phyloP scores from a whole-genome alignment of 2,888 invertebrate species.

The Chalcis sispes region DNA sequence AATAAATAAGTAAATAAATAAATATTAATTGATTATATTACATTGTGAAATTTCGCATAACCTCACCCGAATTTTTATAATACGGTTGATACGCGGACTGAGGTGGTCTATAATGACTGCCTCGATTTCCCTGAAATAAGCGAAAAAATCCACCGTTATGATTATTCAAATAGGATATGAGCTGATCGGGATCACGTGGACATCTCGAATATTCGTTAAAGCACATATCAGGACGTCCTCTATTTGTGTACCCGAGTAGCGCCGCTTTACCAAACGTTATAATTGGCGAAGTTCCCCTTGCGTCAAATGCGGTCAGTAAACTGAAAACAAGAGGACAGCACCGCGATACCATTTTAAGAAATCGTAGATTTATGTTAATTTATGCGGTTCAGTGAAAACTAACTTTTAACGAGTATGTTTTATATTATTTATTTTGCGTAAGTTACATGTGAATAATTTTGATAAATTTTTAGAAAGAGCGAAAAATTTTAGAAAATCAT shows the following conservation, averaged over 20 bases:
- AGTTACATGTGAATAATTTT: no score
- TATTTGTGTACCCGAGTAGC: slow-evolving; percentile 84
- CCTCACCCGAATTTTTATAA: slow-evolving; percentile 32
- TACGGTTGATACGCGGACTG: slow-evolving; percentile 27
- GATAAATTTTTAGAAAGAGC: no score
- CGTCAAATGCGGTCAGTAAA: slow-evolving; percentile 78
- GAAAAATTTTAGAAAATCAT: no score
- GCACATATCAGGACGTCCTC: slow-evolving; percentile 80
- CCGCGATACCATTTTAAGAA: no score
- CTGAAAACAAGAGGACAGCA: no score
- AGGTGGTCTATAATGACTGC: slow-evolving; percentile 35
- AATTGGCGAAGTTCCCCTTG: slow-evolving; percentile 80
- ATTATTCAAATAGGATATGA: slow-evolving; percentile 88
- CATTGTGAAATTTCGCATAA: neutral
- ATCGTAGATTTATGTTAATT: no score
- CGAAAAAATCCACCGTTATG: slow-evolving; percentile 88
- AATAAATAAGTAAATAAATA: neutral
- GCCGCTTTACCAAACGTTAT: slow-evolving; percentile 86
- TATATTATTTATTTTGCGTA: no score
- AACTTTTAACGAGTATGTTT: no score
- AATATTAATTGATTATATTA: neutral
- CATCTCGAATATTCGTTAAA: slow-evolving; percentile 84
- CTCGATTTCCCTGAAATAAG: slow-evolving; percentile 28
- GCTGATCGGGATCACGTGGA: slow-evolving; percentile 84
- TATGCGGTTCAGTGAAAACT: no score